Conservation (phyloP, 2,888 invertebrate species). For the Dryomyza anilis region DNA sequence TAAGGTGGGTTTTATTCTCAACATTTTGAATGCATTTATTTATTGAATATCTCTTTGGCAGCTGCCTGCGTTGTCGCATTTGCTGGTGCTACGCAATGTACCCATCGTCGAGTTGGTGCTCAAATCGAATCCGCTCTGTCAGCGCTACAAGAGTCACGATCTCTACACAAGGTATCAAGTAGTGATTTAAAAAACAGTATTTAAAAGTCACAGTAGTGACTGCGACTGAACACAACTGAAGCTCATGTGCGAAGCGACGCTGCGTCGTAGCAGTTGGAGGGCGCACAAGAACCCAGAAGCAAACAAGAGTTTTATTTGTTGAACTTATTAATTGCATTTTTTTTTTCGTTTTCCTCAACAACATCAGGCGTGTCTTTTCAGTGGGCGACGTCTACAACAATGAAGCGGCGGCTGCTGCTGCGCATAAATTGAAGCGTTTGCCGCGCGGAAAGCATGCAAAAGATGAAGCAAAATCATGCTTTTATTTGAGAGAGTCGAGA, state of each 20-base stretch:
- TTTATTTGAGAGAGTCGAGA: too few species aligned
- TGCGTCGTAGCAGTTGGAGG: too few species aligned
- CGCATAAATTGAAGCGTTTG: slow-evolving; percentile 22
- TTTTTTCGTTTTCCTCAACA: slow-evolving; percentile 2
- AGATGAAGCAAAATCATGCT: too few species aligned
- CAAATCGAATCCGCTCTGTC: slow-evolving; percentile 68
- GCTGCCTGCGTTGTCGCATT: slow-evolving; percentile 68
- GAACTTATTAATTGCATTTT: slow-evolving; percentile 2
- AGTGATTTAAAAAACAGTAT: slow-evolving; percentile 13
- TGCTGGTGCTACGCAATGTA: slow-evolving; percentile 67
- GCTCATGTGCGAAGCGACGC: slow-evolving; percentile 1
- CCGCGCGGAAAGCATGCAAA: too few species aligned
- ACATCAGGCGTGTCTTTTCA: slow-evolving; percentile 4
- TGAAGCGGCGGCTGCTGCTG: slow-evolving; percentile 3
- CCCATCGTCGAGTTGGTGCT: slow-evolving; percentile 77
- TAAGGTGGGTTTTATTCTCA: slow-evolving; percentile 64
- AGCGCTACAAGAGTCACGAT: slow-evolving; percentile 76
- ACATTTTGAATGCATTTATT: background rate
- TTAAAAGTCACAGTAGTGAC: too few species aligned
- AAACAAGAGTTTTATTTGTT: too few species aligned
- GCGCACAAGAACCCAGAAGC: too few species aligned
- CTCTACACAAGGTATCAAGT: slow-evolving; percentile 81
- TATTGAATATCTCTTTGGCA: too few species aligned
- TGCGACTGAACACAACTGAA: too few species aligned
- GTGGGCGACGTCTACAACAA: background rate